phyloP scores from a whole-genome alignment of 2,113 vertebrate genomes.

The Oryzias melastigma region DNA sequence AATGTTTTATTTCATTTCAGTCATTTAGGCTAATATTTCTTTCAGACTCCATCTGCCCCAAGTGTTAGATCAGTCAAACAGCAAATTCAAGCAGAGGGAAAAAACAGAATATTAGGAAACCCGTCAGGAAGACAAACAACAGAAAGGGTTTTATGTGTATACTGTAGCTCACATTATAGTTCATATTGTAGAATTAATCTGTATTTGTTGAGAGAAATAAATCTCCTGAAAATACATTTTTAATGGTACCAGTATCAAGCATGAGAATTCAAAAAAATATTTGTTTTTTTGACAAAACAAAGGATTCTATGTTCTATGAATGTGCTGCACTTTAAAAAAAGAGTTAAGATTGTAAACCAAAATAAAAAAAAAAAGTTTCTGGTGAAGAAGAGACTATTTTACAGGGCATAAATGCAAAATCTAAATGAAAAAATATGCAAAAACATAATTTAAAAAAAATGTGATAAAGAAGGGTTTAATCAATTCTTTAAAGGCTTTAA shows the following conservation, averaged over 20 bases:
- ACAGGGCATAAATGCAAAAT: slow-evolving; percentile 33
- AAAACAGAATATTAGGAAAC: slow-evolving; percentile 32
- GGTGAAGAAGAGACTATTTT: slow-evolving; percentile 28
- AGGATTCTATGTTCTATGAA: slow-evolving; percentile 42
- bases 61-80: slow-evolving; percentile 28
- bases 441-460: background rate
- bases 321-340: slow-evolving; percentile 40
- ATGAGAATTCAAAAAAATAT: slow-evolving; percentile 48
- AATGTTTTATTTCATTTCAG: slow-evolving; percentile 61
- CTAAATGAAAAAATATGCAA: slow-evolving; percentile 33
- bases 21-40: slow-evolving; percentile 53
- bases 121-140: slow-evolving; percentile 47
- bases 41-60: slow-evolving; percentile 27
- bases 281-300: slow-evolving; percentile 47
- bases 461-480: slow-evolving; percentile 15
- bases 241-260: slow-evolving; percentile 27
- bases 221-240: slow-evolving; percentile 22
- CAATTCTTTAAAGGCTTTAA: slow-evolving; percentile 25
- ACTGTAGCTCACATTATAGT: slow-evolving; percentile 37
- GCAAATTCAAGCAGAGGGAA: slow-evolving; percentile 50
- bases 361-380: slow-evolving; percentile 15
- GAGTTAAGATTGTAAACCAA: slow-evolving; percentile 30
- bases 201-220: slow-evolving; percentile 33
- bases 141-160: slow-evolving; percentile 29
- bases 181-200: slow-evolving; percentile 49